phyloP scores from a whole-genome alignment of 2,888 invertebrate genomes.

The Matsumyia berberina region DNA sequence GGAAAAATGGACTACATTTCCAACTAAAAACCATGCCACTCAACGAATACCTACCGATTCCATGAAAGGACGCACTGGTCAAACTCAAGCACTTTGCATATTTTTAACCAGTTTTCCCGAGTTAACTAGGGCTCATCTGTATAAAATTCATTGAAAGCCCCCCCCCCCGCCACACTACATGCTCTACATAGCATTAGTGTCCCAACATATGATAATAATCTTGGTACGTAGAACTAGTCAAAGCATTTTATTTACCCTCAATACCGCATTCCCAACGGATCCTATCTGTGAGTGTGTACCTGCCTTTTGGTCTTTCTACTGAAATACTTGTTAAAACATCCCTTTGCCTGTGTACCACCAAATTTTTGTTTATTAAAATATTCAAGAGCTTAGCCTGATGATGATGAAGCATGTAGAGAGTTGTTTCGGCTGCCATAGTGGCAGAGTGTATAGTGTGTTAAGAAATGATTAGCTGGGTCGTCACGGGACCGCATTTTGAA shows the following conservation, averaged over 20 bases:
- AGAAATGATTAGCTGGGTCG: conserved; percentile 57
- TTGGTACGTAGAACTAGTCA: conserved; percentile 27
- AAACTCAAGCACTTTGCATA: conserved; percentile 66
- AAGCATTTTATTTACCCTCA: conserved; percentile 43
- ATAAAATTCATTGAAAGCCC: conserved; percentile 39
- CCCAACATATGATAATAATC: conserved; percentile 44
- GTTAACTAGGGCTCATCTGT: conserved; percentile 22
- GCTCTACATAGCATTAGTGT: conserved; percentile 28
- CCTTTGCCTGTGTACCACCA: conserved; percentile 41
- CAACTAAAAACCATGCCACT: conserved; percentile 17
- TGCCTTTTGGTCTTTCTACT: conserved; percentile 2
- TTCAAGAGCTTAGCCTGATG: conserved; percentile 45
- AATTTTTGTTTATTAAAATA: conserved; percentile 66
- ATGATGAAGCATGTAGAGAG: conserved; percentile 37
- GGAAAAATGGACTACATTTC: conserved; percentile 24
- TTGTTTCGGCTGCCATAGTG: neutral
- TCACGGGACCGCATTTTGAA: conserved; percentile 44
- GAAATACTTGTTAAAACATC: conserved; percentile 43
- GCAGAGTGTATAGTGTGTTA: conserved; percentile 3
- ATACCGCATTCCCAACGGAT: conserved; percentile 26
- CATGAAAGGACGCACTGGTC: conserved; percentile 52
- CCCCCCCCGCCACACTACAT: too few species aligned
- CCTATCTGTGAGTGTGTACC: neutral
- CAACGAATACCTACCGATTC: conserved; percentile 20
- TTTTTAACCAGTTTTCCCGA: conserved; percentile 42